phyloP scores from a whole-genome alignment of 2,113 vertebrate genomes.

The Ellobius talpinus region DNA sequence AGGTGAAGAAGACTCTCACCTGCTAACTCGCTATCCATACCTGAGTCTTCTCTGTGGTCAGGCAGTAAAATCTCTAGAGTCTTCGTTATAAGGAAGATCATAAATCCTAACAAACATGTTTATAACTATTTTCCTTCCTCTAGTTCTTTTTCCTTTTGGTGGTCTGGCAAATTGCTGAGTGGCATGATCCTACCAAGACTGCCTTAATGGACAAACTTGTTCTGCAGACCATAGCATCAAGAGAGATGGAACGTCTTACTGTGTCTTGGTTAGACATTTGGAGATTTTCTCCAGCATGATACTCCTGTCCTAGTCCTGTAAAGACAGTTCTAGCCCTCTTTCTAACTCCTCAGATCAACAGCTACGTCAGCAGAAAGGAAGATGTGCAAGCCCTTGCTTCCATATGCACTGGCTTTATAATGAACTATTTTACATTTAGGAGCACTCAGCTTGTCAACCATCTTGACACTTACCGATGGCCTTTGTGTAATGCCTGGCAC shows the following conservation, averaged over 20 bases:
- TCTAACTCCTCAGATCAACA: constrained; percentile 25
- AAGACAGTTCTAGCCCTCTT: constrained; percentile 34
- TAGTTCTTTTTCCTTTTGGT: not conserved
- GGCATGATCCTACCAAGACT: not conserved
- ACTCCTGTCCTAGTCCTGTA: not conserved
- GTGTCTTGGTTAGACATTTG: constrained; percentile 32
- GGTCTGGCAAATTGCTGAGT: constrained; percentile 27
- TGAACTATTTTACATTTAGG: not conserved
- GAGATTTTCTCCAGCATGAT: not conserved
- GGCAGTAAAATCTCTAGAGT: not conserved
- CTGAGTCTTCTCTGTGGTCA: not conserved
- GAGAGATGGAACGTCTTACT: not conserved
- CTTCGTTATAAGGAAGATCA: not conserved
- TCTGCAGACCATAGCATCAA: not conserved
- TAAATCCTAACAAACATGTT: not conserved
- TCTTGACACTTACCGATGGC: constrained; percentile 94
- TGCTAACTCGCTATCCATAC: not conserved
- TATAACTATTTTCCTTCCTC: not conserved
- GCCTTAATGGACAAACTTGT: not conserved
- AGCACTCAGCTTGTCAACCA: not conserved
- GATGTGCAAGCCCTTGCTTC: constrained; percentile 34
- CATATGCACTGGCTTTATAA: constrained; percentile 49
- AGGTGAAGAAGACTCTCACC: not conserved
- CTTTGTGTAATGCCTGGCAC: constrained; percentile 99
- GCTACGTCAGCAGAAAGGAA: constrained; percentile 40